Base-by-base conservation (phyloP, 2,888 invertebrate species). In the Leucoma salicis region DNA sequence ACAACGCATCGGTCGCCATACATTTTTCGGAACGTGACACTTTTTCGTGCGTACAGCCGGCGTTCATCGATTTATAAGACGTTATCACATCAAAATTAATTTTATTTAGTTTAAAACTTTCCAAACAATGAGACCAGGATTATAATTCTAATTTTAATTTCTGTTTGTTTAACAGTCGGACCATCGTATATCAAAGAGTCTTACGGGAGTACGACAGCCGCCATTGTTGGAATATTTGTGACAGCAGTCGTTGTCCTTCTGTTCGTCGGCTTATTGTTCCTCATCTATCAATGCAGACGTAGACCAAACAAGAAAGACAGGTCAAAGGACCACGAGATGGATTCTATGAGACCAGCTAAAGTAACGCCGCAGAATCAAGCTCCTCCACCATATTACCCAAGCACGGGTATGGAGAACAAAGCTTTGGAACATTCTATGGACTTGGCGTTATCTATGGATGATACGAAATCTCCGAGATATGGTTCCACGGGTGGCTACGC, bases 301-400 rank as follows among this genome's bases (percentile, higher is more conserved):
- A 94, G 94, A 69, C 95, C 95, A 70, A 93, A 93, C 61, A 95
- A 95, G 77, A 96, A 96, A 79, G 94, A 95, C 53, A 93, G 93
- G 59, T 92, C 94, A 16, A 97, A 97, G 82, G 96, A 97, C 78
- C 96, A 96, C 77, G 97, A 97, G 87, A 95, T 96, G 94, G 96
- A 96, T 72, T 94, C 95, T 0, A 95, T 95, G 55, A 92, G 95
- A 42, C 95, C 96, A 12, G 94, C 95, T 34, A 94, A 96, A 78
- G 95, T 96, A 28, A 93, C 95, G n/a, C 95, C 95, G 51, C 96
- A 95, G 78, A 95, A 94, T 49, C 95, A 95, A 69, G 95, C 96
- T 1, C 96, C 96, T 14, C 96, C 96, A 21, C 96, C 96, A 0
- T 97, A 97, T 66, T 96, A 96, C 72, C 96, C 96, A n/a, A 93